Percentiles rank a stretch among this genome's conserved stretches.
Conservation (phyloP, 2,797 vertebrate genomes). For the Diplodus puntazzo region DNA sequence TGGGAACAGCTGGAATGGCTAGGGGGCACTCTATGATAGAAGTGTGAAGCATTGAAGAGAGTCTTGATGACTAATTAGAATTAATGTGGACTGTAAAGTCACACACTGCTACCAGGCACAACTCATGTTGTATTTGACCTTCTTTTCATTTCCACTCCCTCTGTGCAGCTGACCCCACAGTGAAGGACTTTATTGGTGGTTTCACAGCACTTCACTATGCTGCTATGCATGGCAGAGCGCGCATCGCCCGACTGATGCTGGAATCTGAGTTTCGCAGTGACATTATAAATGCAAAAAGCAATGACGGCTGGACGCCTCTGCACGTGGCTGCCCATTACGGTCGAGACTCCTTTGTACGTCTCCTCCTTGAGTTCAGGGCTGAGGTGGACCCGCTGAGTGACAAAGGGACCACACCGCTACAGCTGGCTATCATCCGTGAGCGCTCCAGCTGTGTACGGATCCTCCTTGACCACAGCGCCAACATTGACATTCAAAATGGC, state of each 20-base stretch:
- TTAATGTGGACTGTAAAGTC: neutral
- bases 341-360: conserved; percentile 95
- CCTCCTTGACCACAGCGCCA: conserved; percentile 97
- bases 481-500: conserved; percentile 99
- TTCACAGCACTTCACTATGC: conserved; percentile 99
- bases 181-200: conserved; percentile 98
- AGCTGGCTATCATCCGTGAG: conserved; percentile 98
- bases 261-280: conserved; percentile 95
- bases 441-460: conserved; percentile 98
- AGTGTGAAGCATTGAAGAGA: neutral
- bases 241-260: conserved; percentile 96
- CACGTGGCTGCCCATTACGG: conserved; percentile 99
- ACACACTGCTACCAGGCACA: neutral
- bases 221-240: conserved; percentile 97
- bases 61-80: neutral
- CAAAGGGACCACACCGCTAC: conserved; percentile 97
- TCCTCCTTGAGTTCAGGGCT: conserved; percentile 97
- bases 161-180: conserved; percentile 93
- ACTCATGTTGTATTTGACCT: neutral
- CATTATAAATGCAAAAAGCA: conserved; percentile 98
- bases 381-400: conserved; percentile 98
- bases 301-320: conserved; percentile 98
- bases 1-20: neutral
- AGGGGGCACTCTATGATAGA: conserved; percentile 42
- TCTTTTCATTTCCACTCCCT: neutral